Percentiles rank a stretch among this genome's conserved stretches.
phyloP scores from a whole-genome alignment of 2,888 invertebrate genomes.

The Eurytoma adleriae region DNA sequence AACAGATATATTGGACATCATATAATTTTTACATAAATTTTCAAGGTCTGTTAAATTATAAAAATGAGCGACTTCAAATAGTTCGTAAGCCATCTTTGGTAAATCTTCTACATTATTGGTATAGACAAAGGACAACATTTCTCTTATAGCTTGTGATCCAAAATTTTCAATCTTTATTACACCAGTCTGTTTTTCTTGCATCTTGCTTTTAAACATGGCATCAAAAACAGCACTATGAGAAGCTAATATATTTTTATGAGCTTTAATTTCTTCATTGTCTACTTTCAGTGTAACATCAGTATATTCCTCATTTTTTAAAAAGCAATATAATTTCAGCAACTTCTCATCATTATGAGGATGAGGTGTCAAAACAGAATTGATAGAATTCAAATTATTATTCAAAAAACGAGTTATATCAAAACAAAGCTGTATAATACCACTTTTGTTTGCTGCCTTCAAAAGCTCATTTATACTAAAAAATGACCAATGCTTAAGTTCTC shows the following conservation, averaged over 20 bases:
- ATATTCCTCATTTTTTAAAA: constrained; percentile 34
- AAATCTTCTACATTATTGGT: constrained; percentile 43
- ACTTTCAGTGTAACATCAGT: constrained; percentile 38
- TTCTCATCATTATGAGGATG: constrained; percentile 40
- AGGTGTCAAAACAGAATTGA: constrained; percentile 27
- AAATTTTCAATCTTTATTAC: constrained; percentile 40
- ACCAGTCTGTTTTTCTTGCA: constrained; percentile 42
- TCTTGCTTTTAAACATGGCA: constrained; percentile 45
- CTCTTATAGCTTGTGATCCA: constrained; percentile 31
- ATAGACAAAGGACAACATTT: constrained; percentile 43
- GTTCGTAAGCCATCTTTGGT: constrained; percentile 28
- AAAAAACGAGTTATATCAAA: constrained; percentile 40
- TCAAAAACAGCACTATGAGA: constrained; percentile 42
- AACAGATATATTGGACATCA: constrained; percentile 31
- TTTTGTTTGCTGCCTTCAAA: constrained; percentile 32
- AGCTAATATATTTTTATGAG: constrained; percentile 42
- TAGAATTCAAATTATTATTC: constrained; percentile 1
- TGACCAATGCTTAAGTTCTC: constrained; percentile 41
- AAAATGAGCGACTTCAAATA: constrained; percentile 46
- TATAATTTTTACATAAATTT: constrained; percentile 44
- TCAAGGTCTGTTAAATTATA: constrained; percentile 47
- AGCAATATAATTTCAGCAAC: constrained; percentile 42
- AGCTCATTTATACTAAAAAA: constrained; percentile 41
- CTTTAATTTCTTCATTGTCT: constrained; percentile 33
- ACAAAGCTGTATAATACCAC: constrained; percentile 35